phyloP scores from a whole-genome alignment of 2,113 vertebrate species.

The Theristicus caerulescens region DNA sequence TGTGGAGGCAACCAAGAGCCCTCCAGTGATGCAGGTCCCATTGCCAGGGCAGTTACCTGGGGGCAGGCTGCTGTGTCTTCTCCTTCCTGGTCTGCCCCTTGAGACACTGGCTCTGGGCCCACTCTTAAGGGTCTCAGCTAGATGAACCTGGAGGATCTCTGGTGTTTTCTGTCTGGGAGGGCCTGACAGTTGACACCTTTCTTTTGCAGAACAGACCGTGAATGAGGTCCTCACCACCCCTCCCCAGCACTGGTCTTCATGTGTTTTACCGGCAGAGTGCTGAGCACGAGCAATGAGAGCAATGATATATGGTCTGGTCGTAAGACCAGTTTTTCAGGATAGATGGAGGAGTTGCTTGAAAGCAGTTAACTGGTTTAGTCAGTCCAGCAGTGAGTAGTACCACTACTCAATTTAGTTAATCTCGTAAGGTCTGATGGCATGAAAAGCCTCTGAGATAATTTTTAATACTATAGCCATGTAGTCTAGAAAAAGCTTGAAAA shows the following conservation, averaged over 20 bases:
- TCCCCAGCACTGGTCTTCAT: not conserved
- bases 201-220: not conserved
- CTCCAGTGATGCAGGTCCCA: not conserved
- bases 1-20: not conserved
- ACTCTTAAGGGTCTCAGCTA: not conserved
- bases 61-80: not conserved
- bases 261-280: not conserved
- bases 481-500: not conserved
- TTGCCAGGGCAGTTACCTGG: not conserved
- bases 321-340: not conserved
- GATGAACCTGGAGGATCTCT: not conserved
- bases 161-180: not conserved
- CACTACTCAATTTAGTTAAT: not conserved
- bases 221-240: not conserved
- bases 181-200: not conserved
- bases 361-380: not conserved
- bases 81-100: not conserved
- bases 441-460: not conserved
- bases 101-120: not conserved
- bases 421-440: not conserved
- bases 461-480: not conserved
- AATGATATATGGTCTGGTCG: not conserved
- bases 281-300: not conserved
- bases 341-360: not conserved
- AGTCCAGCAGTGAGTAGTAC: not conserved